Evolutionary conservation across 2,797 vertebrate species (phyloP).

Genomic region (Sphaeramia orbicularis): DNA sequence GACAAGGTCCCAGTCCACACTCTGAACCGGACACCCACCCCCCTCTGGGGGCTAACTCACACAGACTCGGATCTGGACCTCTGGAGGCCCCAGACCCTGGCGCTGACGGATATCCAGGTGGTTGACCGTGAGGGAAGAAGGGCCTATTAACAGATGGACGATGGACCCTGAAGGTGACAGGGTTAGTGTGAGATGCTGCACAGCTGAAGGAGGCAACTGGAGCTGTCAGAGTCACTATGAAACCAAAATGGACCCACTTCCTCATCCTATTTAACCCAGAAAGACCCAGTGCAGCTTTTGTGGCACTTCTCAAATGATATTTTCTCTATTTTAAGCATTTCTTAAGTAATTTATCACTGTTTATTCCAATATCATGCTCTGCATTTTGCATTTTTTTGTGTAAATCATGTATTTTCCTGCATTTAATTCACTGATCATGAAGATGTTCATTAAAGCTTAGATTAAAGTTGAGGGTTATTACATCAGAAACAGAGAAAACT

Average conservation of each 20-base stretch:
- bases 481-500: too few species aligned
- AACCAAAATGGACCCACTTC: constrained; percentile 31
- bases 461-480: too few species aligned
- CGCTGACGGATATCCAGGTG: constrained; percentile 78
- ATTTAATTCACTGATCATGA: too few species aligned
- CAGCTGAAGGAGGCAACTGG: constrained; percentile 66
- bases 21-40: constrained; percentile 5
- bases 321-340: too few species aligned
- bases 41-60: constrained; percentile 46
- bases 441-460: too few species aligned
- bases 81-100: constrained; percentile 30
- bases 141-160: constrained; percentile 69
- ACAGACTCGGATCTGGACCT: constrained; percentile 39
- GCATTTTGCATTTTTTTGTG: too few species aligned
- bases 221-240: constrained; percentile 57
- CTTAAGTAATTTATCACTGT: too few species aligned
- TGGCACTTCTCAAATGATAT: too few species aligned
- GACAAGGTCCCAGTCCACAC: constrained; percentile 24
- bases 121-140: constrained; percentile 58
- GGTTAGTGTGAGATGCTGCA: constrained; percentile 60
- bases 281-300: constrained; percentile 1
- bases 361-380: too few species aligned
- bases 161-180: constrained; percentile 45
- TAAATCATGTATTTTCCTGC: too few species aligned
- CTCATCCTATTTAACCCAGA: constrained; percentile 40